Evolutionary conservation across 2,113 vertebrate genomes (phyloP).

Genomic region (Chascanopsetta lugubris): DNA sequence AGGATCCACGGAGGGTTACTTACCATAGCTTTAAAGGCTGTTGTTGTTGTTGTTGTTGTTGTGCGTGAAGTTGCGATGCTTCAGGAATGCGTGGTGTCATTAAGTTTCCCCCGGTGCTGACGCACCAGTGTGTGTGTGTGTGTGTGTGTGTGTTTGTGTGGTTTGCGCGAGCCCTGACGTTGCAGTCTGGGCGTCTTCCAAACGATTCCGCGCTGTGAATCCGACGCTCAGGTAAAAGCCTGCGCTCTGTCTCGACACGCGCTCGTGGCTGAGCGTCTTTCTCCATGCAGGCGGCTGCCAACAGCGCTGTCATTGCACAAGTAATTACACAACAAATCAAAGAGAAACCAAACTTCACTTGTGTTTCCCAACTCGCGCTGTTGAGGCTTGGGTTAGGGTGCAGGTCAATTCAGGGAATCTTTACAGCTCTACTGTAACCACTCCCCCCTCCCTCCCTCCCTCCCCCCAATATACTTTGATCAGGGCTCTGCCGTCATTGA

Average conservation of each 20-base stretch:
- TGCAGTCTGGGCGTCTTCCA: background rate
- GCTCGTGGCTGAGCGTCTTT: background rate
- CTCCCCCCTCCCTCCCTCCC: background rate
- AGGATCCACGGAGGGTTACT: no score
- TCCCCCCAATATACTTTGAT: constrained; percentile 5
- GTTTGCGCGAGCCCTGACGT: no score
- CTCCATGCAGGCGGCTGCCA: background rate
- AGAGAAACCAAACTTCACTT: background rate
- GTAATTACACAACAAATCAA: background rate
- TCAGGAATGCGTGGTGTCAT: background rate
- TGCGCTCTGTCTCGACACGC: constrained; percentile 39
- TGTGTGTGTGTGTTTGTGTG: background rate
- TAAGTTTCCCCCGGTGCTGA: background rate
- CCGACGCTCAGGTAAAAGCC: constrained; percentile 19
- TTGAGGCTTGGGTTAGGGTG: constrained; percentile 1
- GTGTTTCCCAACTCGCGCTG: background rate
- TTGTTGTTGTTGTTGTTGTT: no score
- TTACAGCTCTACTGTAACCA: background rate
- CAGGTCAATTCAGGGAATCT: background rate
- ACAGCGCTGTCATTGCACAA: background rate
- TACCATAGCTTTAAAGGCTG: no score
- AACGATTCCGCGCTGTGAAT: constrained; percentile 34
- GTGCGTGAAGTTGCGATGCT: constrained; percentile 1
- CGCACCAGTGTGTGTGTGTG: no score
- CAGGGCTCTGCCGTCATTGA: constrained; percentile 7